A percentile compares a stretch with the other conserved stretches of the same genome.
Conservation (phyloP, 1,140 invertebrate species). For the Oryzaephilus surinamensis region DNA sequence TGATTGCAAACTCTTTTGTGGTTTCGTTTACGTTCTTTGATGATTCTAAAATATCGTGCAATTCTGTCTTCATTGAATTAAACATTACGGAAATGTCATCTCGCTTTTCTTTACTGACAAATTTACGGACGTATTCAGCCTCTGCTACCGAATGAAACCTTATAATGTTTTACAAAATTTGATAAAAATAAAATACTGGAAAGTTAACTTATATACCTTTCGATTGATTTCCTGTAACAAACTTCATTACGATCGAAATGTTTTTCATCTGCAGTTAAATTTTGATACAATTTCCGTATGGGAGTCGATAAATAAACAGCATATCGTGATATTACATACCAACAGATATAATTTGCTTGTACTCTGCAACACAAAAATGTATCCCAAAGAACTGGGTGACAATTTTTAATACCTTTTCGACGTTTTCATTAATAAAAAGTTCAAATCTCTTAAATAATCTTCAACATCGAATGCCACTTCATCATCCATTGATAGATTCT, state of each 20-base stretch:
- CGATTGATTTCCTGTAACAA: constrained; percentile 1
- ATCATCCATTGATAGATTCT: background rate
- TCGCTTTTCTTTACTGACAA: constrained; percentile 8
- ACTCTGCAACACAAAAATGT: constrained; percentile 10
- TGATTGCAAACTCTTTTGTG: too few relatives aligned
- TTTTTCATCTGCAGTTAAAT: background rate
- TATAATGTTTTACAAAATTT: background rate
- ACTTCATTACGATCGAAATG: background rate
- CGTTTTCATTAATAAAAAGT: background rate
- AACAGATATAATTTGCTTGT: constrained; percentile 17
- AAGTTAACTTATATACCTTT: background rate
- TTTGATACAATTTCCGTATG: background rate
- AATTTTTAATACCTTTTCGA: background rate
- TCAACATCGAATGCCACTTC: too few relatives aligned
- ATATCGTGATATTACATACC: constrained; percentile 4
- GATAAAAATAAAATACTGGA: background rate
- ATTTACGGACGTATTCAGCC: constrained; percentile 15
- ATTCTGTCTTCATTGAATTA: constrained; percentile 11
- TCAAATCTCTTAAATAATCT: background rate
- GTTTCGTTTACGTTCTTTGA: constrained; percentile 18
- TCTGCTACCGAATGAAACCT: constrained; percentile 15
- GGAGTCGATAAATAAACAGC: background rate
- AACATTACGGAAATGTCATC: constrained; percentile 15
- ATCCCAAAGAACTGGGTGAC: background rate
- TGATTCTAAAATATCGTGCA: constrained; percentile 8